These are phyloP conservation scores for Coremacera marginata DNA, from an alignment of 2,888 invertebrate genomes.

Conservation along the genomic window DNA sequence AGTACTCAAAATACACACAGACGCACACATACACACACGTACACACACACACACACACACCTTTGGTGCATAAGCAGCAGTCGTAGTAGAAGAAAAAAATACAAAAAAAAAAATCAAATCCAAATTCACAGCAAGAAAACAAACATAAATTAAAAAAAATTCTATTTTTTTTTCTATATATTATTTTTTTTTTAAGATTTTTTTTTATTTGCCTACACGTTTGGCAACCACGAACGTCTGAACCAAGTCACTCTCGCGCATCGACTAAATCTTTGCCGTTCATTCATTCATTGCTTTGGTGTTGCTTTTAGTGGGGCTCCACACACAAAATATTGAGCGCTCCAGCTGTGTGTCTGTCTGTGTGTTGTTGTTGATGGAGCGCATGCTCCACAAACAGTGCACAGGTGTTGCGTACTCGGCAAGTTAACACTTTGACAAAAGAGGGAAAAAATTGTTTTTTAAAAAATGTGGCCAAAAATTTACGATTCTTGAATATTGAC, in stretches of 20 bases:
- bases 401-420: not conserved
- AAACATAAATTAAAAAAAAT: not conserved
- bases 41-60: slow-evolving; percentile 19
- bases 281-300: slow-evolving; percentile 3
- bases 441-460: not conserved
- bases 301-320: slow-evolving; percentile 10
- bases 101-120: not conserved
- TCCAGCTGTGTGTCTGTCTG: slow-evolving; percentile 1
- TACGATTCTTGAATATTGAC: too few relatives aligned
- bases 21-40: slow-evolving; percentile 11
- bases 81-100: not conserved
- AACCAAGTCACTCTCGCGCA: slow-evolving; percentile 39
- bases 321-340: not conserved
- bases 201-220: not conserved
- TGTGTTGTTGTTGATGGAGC: not conserved
- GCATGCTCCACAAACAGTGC: slow-evolving; percentile 14
- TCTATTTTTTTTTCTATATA: slow-evolving; percentile 9
- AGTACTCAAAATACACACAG: slow-evolving; percentile 21
- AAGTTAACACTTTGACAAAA: not conserved
- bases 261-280: slow-evolving; percentile 34
- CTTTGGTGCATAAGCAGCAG: slow-evolving; percentile 12
- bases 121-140: slow-evolving; percentile 7
- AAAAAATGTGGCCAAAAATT: too few relatives aligned
- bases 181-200: slow-evolving; percentile 10
- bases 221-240: slow-evolving; percentile 25